These are phyloP conservation scores for Halictus quadricinctus DNA, from an alignment of 2,888 invertebrate species.

Conservation along the genomic window DNA sequence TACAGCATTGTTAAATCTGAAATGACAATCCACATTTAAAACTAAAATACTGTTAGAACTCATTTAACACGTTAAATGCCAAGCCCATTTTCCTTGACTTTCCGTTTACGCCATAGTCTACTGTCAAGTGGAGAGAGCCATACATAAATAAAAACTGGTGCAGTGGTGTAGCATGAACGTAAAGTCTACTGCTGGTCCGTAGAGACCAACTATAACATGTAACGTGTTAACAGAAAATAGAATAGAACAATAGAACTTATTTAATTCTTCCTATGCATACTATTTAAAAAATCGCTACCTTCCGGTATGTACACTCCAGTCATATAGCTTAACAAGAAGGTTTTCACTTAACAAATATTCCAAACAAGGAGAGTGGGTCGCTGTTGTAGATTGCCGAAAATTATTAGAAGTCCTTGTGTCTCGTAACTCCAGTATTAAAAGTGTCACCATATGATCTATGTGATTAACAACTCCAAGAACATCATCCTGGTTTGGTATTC, in stretches of 20 bases:
- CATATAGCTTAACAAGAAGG: conserved; percentile 91
- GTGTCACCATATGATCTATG: conserved; percentile 94
- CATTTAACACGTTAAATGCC: background rate
- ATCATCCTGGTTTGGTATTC: conserved; percentile 90
- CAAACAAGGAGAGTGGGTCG: conserved; percentile 87
- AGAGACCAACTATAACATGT: too few relatives aligned
- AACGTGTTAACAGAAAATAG: too few relatives aligned
- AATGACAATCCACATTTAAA: conserved; percentile 68
- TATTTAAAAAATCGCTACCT: conserved; percentile 83
- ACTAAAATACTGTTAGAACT: background rate
- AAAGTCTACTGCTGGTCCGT: too few relatives aligned
- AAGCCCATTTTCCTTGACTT: too few relatives aligned
- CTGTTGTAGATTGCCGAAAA: conserved; percentile 80
- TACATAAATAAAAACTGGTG: too few relatives aligned
- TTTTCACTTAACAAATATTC: conserved; percentile 94
- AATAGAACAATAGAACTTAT: background rate
- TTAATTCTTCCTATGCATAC: background rate
- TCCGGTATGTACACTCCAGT: conserved; percentile 93
- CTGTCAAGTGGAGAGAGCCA: too few relatives aligned
- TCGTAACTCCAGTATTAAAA: conserved; percentile 91
- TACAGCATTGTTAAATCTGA: conserved; percentile 91
- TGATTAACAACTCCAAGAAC: conserved; percentile 95
- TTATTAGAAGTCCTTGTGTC: conserved; percentile 83
- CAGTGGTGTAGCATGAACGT: too few relatives aligned
- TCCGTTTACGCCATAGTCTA: too few relatives aligned